Evolutionary conservation across 2,113 vertebrate species (phyloP), one percentile per base, ranked within the genome.

Genomic region (Leptobrachium ailaonicum): DNA sequence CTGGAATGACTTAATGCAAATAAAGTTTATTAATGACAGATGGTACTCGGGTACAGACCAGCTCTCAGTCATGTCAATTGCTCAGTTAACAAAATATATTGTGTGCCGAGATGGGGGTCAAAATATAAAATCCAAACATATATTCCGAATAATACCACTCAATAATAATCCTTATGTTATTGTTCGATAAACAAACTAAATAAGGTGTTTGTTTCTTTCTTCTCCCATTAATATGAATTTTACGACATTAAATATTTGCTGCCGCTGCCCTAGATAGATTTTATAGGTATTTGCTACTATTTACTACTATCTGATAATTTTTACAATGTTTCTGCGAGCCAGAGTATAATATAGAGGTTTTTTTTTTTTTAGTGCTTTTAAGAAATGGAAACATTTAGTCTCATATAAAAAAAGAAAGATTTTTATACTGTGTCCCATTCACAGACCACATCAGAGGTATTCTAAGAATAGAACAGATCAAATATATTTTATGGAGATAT

Each of bases 381-480:
- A 91, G 91, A 93, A 93, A 92, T 92, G 92, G 92, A 94, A 94
- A 94, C 90, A 92, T 94, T 94, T 93, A 91, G 91, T 92, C 89
- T 91, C 82, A 13, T 92, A 91, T 91, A 88, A 91, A 91, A 72
- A 89, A 90, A 88, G 86, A 88, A 90, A 87, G 91, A 92, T 93
- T 88, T 89, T 88, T 92, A 92, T 93, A 94, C 92, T 94, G 90
- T 87, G 84, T 90, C 94, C 90, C 91, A 95, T 95, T 95, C 92
- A 92, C 91, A 94, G 92, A 93, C 93, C 91, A 92, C 93, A 95
- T 96, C 94, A 94, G 94, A 91, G 92, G 92, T 92, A 86, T 89
- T 93, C 95, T 97, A 96, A 98, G 96, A 96, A 96, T 96, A 97
- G 96, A 92, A 92, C 91, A 94, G 94, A 95, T 94, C 94, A 94